Evolutionary conservation across 2,888 invertebrate genomes (phyloP), one percentile per base, ranked within the genome.

Genomic region (Embidobia sp.): DNA sequence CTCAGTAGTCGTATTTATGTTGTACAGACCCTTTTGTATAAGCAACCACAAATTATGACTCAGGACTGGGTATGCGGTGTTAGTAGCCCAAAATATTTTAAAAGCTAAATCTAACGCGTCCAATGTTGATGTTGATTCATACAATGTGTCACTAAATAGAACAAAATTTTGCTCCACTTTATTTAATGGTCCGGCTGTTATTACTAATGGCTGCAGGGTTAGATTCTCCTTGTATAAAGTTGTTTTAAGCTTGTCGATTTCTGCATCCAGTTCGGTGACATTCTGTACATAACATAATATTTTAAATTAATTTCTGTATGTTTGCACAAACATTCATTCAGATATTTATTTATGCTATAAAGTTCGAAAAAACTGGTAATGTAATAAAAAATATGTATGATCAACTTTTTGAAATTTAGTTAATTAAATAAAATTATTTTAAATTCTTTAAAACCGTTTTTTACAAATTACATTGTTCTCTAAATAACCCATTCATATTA

Each of bases 41-140:
- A 57, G 1, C 8, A 37, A 1, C 67, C 69, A 69, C 7, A 69
- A 22, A 33, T 35, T 57, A 0, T 1, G n/a, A 2, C 48, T 29
- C 16, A 35, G 37, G 18, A 6, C 7, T n/a, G 72, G 72, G 33
- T 72, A 72, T 7, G 29, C 26, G 40, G 48, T 53, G 29, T 72
- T 8, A 0, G 27, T 16, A 0, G 55, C 31, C 8, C 33, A 72
- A 18, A 72, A 72, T 1, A 51, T 55, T 37, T 72, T 72, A 11
- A 64, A 72, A 0, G 63, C 35, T 11, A 72, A 16, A 18, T 63
- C 63, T 1, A 63, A 1, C 3, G 72, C 63, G 26, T 18, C 37
- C 11, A 64, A n/a, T 6, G 29, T n/a, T 4, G 72, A 55, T 7
- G 48, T 15, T n/a, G 27, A 29, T 48, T 31, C 11, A 16, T 63